Conservation (phyloP, 2,113 vertebrate genomes). For the Numida meleagris region DNA sequence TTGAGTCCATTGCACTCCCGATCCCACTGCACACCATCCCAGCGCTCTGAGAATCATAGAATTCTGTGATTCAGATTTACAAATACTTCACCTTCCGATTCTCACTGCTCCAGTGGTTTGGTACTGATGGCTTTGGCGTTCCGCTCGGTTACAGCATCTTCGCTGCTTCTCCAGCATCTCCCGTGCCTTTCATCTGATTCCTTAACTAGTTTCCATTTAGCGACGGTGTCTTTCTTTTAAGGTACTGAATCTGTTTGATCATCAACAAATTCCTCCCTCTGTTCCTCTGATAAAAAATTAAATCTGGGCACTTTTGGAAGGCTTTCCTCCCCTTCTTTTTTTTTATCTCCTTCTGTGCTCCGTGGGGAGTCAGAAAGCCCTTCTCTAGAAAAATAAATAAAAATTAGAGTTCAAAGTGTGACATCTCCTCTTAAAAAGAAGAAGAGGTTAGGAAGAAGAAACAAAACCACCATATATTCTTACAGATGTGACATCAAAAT, state of each 20-base stretch:
- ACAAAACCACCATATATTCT: conserved; percentile 19
- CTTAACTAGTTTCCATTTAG: conserved; percentile 54
- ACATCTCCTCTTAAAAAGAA: conserved; percentile 24
- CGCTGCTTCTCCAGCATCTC: neutral
- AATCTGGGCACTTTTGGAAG: conserved; percentile 65
- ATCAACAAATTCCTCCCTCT: conserved; percentile 64
- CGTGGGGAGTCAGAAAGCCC: neutral
- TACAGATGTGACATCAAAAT: conserved; percentile 75
- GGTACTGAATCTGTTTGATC: conserved; percentile 71
- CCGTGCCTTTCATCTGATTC: conserved; percentile 53
- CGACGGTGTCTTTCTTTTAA: neutral
- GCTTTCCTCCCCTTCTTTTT: conserved; percentile 13
- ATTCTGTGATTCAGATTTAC: neutral
- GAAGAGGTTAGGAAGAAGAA: neutral
- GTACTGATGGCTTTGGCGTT: conserved; percentile 26
- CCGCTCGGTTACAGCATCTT: neutral
- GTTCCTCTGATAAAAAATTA: conserved; percentile 72
- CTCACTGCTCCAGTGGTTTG: neutral
- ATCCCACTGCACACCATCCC: neutral
- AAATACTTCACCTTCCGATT: neutral
- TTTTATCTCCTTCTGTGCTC: neutral
- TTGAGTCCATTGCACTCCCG: neutral
- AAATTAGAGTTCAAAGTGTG: conserved; percentile 52
- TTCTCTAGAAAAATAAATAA: conserved; percentile 73
- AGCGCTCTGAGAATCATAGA: neutral